Percentiles rank a stretch among this genome's conserved stretches.
Evolutionary conservation across 2,797 vertebrate genomes (phyloP).

Genomic region (Thamnophis elegans): DNA sequence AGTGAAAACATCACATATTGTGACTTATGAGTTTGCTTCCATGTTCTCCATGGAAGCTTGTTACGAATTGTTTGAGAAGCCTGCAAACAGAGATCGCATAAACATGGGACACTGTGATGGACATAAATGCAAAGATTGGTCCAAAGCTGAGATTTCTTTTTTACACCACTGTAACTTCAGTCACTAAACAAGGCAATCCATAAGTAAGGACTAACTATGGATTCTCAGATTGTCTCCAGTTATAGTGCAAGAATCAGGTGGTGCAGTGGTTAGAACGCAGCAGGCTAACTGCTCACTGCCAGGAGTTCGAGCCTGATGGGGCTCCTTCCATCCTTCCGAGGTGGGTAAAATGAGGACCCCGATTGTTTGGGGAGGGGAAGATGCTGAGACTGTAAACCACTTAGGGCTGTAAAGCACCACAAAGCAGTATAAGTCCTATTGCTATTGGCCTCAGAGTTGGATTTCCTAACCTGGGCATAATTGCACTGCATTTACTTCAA

Average conservation of each 20-base stretch:
- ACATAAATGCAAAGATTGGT: background rate
- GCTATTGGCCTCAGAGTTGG: background rate
- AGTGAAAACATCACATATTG: background rate
- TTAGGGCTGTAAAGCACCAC: background rate
- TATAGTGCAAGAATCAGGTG: background rate
- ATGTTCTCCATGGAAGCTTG: background rate
- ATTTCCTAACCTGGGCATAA: background rate
- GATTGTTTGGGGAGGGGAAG: background rate
- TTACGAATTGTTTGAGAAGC: background rate
- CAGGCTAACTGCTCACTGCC: background rate
- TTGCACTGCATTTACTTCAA: background rate
- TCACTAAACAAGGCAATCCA: background rate
- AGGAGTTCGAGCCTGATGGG: background rate
- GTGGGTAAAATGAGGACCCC: background rate
- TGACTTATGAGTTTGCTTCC: background rate
- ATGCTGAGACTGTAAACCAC: background rate
- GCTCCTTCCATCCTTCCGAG: background rate
- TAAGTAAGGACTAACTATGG: background rate
- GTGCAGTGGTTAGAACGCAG: background rate
- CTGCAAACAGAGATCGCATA: background rate
- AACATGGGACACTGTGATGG: background rate
- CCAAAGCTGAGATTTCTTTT: background rate
- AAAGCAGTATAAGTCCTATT: background rate
- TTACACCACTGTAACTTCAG: background rate
- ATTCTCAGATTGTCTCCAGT: background rate